These are phyloP conservation scores for Myanophis thanlyinensis DNA, from an alignment of 2,113 vertebrate genomes.

Conservation along the genomic window DNA sequence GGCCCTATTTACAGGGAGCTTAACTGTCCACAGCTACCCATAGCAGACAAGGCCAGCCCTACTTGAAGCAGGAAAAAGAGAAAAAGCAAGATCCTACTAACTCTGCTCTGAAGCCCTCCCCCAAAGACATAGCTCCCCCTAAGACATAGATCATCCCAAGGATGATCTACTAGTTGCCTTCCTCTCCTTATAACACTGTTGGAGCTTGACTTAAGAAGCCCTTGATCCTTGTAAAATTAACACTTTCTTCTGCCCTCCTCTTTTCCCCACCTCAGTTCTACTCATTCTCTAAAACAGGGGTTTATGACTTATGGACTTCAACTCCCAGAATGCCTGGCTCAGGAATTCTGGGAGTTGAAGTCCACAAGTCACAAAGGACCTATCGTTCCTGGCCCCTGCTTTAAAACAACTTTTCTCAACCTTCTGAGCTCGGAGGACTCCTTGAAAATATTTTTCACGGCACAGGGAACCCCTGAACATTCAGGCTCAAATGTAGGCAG, in stretches of 20 bases:
- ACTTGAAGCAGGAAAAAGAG: neutral
- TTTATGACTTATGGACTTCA: no score
- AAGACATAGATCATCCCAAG: neutral
- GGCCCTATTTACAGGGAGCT: neutral
- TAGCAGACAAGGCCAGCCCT: neutral
- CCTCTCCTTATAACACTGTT: neutral
- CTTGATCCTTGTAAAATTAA: neutral
- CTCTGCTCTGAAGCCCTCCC: neutral
- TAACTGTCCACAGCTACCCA: neutral
- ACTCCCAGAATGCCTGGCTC: no score
- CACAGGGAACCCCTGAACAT: neutral
- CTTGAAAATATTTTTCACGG: neutral
- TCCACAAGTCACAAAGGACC: no score
- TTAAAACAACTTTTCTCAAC: neutral
- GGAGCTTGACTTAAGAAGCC: neutral
- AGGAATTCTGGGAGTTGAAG: no score
- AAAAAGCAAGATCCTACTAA: neutral
- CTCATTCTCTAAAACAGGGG: no score
- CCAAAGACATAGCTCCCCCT: neutral
- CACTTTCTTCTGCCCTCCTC: neutral
- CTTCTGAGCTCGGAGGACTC: neutral
- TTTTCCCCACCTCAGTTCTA: no score
- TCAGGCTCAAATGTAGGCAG: neutral
- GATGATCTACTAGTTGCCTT: neutral
- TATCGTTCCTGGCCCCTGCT: no score